Evolutionary conservation across 2,888 invertebrate genomes (phyloP), one percentile per base, ranked within the genome.

Genomic region (Orthosia gothica): DNA sequence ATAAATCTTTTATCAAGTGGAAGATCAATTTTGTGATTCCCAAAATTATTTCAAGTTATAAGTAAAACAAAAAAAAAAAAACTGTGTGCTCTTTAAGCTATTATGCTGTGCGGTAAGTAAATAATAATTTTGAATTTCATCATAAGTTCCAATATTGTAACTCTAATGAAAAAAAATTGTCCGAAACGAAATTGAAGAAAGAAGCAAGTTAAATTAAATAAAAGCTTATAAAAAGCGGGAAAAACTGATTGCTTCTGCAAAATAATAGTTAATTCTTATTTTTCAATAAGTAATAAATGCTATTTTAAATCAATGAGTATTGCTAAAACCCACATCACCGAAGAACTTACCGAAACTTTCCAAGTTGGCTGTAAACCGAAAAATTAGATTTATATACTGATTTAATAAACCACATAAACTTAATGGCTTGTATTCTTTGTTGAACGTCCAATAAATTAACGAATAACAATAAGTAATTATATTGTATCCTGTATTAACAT

Each of bases 291-390:
- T 2, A 49, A 55, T 26, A 26, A 72, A 52, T 58, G 40, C 63
- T 13, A 20, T 47, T 64, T 55, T 11, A 52, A 49, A 77, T 65
- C 59, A 80, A 81, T 62, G 55, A 55, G 13, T 55, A 32, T 64
- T 70, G 67, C 50, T 67, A 49, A 55, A 50, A 70, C 67, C 71
- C 71, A 70, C 70, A 64, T 47, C 45, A 67, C 76, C 70, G 20
- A 18, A 55, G 77, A 87, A 96, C 96, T 96, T 89, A 96, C 96
- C 94, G 82, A 94, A 94, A 88, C 97, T 97, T 97, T 97, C 98
- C 97, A 97, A 97, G 97, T 97, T 97, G 90, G 97, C 97, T 97
- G 97, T 88, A 95, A 95, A 92, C 87, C 86, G 90, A 87, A 91
- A 82, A 61, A 79, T 11, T 18, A 5, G 11, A 61, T 82, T 82